Conservation (phyloP, 1,140 invertebrate genomes). For the Cryptotermes secundus region DNA sequence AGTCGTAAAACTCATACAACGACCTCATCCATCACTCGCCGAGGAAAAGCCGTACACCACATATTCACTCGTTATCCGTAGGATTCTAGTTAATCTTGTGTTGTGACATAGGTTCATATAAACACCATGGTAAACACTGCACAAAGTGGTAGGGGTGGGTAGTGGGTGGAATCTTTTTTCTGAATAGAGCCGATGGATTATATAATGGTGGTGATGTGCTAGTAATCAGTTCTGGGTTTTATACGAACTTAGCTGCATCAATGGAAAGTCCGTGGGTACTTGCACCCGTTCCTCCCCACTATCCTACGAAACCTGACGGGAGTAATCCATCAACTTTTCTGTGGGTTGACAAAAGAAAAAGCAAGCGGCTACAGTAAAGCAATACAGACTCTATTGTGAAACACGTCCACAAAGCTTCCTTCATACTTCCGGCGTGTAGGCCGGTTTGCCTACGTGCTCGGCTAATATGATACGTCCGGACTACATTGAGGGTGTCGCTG, state of each 20-base stretch:
- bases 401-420: not conserved
- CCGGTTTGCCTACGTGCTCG: not conserved
- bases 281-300: too few relatives aligned
- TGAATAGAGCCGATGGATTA: conserved; percentile 2
- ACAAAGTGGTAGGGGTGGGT: not conserved
- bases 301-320: not conserved
- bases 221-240: conserved; percentile 13
- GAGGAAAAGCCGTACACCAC: not conserved
- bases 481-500: not conserved
- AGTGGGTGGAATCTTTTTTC: not conserved
- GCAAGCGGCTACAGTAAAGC: not conserved
- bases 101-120: conserved; percentile 15
- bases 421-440: conserved; percentile 5
- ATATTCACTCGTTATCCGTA: conserved; percentile 19
- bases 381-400: conserved; percentile 14
- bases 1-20: not conserved
- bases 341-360: not conserved
- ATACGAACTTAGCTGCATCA: not conserved
- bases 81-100: conserved; percentile 13
- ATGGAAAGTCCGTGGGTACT: not conserved
- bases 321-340: conserved; percentile 19
- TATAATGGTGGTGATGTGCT: not conserved
- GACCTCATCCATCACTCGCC: not conserved
- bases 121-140: not conserved
- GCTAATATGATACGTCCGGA: not conserved